phyloP scores from a whole-genome alignment of 1,140 invertebrate genomes.

The Zaprionus gabonicus region DNA sequence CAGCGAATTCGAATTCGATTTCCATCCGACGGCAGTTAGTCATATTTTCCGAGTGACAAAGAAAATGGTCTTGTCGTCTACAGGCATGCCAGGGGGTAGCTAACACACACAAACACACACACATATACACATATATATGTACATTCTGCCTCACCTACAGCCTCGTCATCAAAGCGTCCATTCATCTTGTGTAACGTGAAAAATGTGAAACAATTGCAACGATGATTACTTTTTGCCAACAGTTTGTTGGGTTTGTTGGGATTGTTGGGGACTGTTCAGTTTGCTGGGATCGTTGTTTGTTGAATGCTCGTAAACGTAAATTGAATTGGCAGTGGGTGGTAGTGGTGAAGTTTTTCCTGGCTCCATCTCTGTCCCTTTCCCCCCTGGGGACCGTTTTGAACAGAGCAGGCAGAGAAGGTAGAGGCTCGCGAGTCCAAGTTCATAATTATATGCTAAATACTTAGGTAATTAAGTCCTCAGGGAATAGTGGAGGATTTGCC shows the following conservation, averaged over 20 bases:
- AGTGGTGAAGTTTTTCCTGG: slow-evolving; percentile 24
- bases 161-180: slow-evolving; percentile 74
- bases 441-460: slow-evolving; percentile 82
- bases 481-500: slow-evolving; percentile 35
- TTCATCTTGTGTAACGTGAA: slow-evolving; percentile 71
- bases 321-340: slow-evolving; percentile 73
- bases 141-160: slow-evolving; percentile 17
- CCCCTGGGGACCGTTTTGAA: background rate
- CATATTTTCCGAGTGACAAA: slow-evolving; percentile 48
- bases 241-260: slow-evolving; percentile 50
- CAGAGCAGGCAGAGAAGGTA: background rate
- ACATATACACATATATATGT: slow-evolving; percentile 11
- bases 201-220: slow-evolving; percentile 82
- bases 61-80: slow-evolving; percentile 63
- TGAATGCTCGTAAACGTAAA: slow-evolving; percentile 72
- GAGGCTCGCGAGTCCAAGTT: slow-evolving; percentile 45
- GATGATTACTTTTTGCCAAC: slow-evolving; percentile 77
- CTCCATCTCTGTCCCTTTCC: background rate
- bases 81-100: slow-evolving; percentile 58
- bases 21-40: slow-evolving; percentile 55
- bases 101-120: slow-evolving; percentile 13
- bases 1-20: slow-evolving; percentile 61
- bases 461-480: slow-evolving; percentile 71
- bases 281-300: slow-evolving; percentile 26
- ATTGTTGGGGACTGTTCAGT: slow-evolving; percentile 16